These are phyloP conservation scores for Dendroctonus valens DNA, from an alignment of 1,140 invertebrate species.

Conservation along the genomic window DNA sequence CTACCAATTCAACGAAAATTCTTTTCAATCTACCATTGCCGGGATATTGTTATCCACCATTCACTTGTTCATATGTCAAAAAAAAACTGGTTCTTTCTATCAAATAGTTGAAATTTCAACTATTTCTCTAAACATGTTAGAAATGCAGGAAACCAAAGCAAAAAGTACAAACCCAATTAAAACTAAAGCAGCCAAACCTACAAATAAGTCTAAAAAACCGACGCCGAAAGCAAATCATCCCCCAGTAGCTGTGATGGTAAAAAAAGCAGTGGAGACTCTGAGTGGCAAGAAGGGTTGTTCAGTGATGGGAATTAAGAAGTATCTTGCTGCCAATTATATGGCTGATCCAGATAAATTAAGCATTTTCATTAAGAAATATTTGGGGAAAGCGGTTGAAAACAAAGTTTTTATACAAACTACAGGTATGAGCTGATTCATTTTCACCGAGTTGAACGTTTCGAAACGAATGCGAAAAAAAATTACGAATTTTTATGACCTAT, in stretches of 20 bases:
- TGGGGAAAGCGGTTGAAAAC: constrained; percentile 2
- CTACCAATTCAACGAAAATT: no score
- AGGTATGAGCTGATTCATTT: not conserved
- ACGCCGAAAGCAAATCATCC: not conserved
- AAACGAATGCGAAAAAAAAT: no score
- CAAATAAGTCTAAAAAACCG: not conserved
- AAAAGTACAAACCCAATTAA: no score
- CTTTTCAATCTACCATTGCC: no score
- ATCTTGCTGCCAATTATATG: not conserved
- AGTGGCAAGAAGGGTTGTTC: constrained; percentile 2
- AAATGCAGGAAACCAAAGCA: no score
- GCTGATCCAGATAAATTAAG: constrained; percentile 4
- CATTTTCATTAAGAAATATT: constrained; percentile 4
- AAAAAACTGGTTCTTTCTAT: no score
- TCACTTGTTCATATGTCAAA: no score
- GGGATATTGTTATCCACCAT: no score
- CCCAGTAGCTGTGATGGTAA: not conserved
- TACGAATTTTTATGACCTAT: not conserved
- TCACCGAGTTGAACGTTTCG: no score
- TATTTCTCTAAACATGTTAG: no score
- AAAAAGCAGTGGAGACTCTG: not conserved
- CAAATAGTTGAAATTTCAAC: no score
- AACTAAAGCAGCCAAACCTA: not conserved
- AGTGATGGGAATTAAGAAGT: constrained; percentile 2
- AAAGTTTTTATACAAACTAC: constrained; percentile 7